phyloP scores from a whole-genome alignment of 1,140 invertebrate genomes.

The Dinothrombium tinctorium region DNA sequence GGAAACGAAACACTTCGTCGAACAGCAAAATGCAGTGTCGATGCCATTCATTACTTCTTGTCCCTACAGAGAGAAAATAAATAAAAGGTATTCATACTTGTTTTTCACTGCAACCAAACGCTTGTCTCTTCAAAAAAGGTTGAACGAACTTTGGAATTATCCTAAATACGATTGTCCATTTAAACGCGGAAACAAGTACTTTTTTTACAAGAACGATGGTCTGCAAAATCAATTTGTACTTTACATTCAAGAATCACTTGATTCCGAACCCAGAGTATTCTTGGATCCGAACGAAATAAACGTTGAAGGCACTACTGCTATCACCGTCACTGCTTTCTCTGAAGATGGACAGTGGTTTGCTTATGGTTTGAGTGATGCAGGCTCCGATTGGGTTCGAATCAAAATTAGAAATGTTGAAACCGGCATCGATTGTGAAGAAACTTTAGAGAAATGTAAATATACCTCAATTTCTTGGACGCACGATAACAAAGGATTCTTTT shows the following conservation, averaged over 20 bases:
- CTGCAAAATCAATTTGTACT: conserved; percentile 88
- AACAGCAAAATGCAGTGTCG: conserved; percentile 71
- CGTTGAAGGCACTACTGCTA: conserved; percentile 68
- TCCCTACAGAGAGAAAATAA: conserved; percentile 39
- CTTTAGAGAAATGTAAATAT: conserved; percentile 73
- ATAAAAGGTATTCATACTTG: background rate
- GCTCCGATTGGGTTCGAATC: conserved; percentile 86
- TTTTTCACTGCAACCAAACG: background rate
- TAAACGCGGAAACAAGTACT: conserved; percentile 60
- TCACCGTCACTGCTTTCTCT: conserved; percentile 54
- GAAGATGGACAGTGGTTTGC: conserved; percentile 72
- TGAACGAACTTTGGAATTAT: conserved; percentile 85
- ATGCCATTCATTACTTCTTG: conserved; percentile 58
- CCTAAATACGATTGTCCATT: conserved; percentile 75
- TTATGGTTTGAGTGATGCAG: conserved; percentile 70
- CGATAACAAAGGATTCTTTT: conserved; percentile 84
- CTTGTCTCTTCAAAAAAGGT: conserved; percentile 15
- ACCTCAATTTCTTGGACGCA: conserved; percentile 76
- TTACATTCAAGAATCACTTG: conserved; percentile 61
- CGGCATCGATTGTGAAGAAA: conserved; percentile 60
- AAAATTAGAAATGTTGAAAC: conserved; percentile 24
- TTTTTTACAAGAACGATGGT: conserved; percentile 81
- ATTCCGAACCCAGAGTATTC: conserved; percentile 60
- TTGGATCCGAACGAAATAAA: conserved; percentile 82
- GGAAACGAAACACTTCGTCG: conserved; percentile 76